phyloP scores from a whole-genome alignment of 2,797 vertebrate genomes.

The Microctenopoma steveboyesi region DNA sequence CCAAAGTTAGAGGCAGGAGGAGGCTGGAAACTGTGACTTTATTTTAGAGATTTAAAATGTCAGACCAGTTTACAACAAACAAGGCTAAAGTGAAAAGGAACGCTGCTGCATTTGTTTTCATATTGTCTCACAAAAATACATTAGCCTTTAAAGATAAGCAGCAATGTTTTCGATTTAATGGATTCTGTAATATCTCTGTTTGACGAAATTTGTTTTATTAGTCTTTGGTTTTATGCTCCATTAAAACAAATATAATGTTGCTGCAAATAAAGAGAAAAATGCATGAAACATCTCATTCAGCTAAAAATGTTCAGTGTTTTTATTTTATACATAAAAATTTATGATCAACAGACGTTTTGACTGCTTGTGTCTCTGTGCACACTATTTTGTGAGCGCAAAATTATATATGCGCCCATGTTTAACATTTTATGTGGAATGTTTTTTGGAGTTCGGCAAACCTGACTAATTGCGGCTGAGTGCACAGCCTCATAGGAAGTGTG shows the following conservation, averaged over 20 bases:
- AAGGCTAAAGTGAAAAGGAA: constrained; percentile 41
- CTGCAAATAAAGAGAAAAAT: constrained; percentile 19
- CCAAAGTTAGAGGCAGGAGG: constrained; percentile 27
- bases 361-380: background rate
- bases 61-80: constrained; percentile 42
- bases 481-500: background rate
- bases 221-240: constrained; percentile 19
- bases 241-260: constrained; percentile 5
- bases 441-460: constrained; percentile 2
- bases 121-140: constrained; percentile 31
- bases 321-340: background rate
- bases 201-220: constrained; percentile 18
- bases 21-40: constrained; percentile 38
- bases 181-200: background rate
- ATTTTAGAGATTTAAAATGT: constrained; percentile 50
- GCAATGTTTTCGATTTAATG: constrained; percentile 15
- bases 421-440: background rate
- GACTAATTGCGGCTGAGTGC: background rate
- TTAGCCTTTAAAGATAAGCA: constrained; percentile 31
- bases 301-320: background rate
- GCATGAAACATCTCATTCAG: constrained; percentile 3
- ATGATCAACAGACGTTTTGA: no score
- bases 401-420: background rate
- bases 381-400: background rate
- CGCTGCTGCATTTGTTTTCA: constrained; percentile 50